Percentiles rank a stretch among this genome's conserved stretches.
Conservation (phyloP, 2,797 vertebrate species). For the Antennarius maculatus region DNA sequence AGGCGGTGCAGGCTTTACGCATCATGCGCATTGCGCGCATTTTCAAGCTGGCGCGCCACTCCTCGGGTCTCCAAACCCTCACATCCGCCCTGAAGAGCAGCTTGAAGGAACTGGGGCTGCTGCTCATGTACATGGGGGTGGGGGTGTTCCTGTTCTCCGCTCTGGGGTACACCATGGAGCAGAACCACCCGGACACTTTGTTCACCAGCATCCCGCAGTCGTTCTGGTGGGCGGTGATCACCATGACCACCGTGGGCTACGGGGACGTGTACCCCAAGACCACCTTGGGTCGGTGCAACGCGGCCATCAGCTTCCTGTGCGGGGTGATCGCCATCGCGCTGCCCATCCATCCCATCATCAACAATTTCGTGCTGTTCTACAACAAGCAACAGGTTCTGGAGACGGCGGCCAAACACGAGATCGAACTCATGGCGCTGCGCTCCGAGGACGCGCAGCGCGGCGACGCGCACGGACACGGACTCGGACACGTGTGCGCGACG, state of each 20-base stretch:
- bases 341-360: constrained; percentile 98
- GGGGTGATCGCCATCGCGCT: constrained; percentile 97
- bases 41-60: constrained; percentile 97
- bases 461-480: constrained; percentile 17
- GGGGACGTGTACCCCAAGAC: constrained; percentile 98
- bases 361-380: constrained; percentile 97
- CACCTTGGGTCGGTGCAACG: constrained; percentile 93
- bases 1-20: constrained; percentile 94
- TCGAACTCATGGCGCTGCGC: constrained; percentile 94
- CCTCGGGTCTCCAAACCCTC: constrained; percentile 94
- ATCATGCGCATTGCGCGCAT: constrained; percentile 97
- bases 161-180: constrained; percentile 96
- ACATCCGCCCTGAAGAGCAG: constrained; percentile 96
- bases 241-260: constrained; percentile 98
- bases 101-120: constrained; percentile 93
- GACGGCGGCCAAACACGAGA: constrained; percentile 93
- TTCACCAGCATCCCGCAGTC: constrained; percentile 99
- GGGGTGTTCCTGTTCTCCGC: constrained; percentile 98
- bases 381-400: constrained; percentile 97
- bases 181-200: constrained; percentile 94
- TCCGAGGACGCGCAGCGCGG: constrained; percentile 69
- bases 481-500: constrained; percentile 41
- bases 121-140: constrained; percentile 97
- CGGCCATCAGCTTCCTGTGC: constrained; percentile 96
- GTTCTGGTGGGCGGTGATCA: constrained; percentile 99